Evolutionary conservation across 2,113 vertebrate genomes (phyloP).

Genomic region (Phoenicopterus ruber): DNA sequence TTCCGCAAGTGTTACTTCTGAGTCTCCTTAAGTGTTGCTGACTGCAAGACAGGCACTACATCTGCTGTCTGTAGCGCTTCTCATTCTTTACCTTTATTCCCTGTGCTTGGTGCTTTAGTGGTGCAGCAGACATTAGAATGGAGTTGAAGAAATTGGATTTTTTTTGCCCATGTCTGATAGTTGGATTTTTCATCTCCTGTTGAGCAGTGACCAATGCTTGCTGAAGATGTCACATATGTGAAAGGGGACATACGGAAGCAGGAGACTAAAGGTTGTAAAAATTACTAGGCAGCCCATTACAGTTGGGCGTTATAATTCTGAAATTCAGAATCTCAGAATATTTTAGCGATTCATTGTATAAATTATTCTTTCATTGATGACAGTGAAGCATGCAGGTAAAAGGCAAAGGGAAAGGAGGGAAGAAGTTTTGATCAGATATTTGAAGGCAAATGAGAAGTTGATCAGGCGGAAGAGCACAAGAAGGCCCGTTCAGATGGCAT

Average conservation of each 20-base stretch:
- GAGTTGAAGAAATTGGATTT: background rate
- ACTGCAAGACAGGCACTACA: background rate
- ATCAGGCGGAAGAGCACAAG: conserved; percentile 10
- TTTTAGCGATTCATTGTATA: background rate
- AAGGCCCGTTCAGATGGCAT: background rate
- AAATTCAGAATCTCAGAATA: background rate
- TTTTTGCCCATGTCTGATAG: background rate
- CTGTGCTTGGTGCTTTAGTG: background rate
- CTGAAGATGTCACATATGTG: background rate
- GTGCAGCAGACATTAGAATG: background rate
- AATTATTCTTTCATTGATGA: background rate
- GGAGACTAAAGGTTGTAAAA: background rate
- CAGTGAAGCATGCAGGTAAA: background rate
- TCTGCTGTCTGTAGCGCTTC: background rate
- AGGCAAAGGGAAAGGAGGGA: background rate
- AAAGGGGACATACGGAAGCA: background rate
- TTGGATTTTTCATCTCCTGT: background rate
- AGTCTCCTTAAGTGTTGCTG: background rate
- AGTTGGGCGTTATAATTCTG: background rate
- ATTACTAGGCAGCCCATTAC: background rate
- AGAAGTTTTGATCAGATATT: background rate
- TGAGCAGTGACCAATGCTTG: rapidly evolving
- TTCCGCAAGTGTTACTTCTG: background rate
- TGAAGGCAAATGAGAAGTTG: background rate
- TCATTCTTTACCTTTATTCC: background rate